Evolutionary conservation across 2,888 invertebrate species (phyloP).

Genomic region (Hypercompe scribonia): DNA sequence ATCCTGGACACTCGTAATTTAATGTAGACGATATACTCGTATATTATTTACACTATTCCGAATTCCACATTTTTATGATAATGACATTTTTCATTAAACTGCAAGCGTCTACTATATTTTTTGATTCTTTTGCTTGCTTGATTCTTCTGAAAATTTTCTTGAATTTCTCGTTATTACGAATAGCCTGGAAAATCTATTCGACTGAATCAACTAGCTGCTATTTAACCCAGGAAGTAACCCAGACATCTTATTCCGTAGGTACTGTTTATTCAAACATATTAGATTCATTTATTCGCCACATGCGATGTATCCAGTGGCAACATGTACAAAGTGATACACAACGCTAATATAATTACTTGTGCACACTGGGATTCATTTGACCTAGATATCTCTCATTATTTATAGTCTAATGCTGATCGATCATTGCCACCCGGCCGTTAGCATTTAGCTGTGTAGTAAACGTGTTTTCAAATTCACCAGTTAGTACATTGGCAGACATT

Average conservation of each 20-base stretch:
- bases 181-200: not conserved
- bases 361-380: conserved; percentile 39
- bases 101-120: no score
- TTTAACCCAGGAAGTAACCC: not conserved
- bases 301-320: conserved; percentile 27
- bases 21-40: no score
- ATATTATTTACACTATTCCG: no score
- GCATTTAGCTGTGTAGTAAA: conserved; percentile 62
- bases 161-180: not conserved
- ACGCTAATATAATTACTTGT: conserved; percentile 37
- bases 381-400: conserved; percentile 57
- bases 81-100: no score
- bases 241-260: not conserved
- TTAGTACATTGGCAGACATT: conserved; percentile 68
- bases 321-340: conserved; percentile 35
- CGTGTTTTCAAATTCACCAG: conserved; percentile 66
- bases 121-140: not conserved
- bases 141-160: not conserved
- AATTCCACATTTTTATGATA: no score
- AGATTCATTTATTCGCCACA: conserved; percentile 27
- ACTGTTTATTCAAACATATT: conserved; percentile 14
- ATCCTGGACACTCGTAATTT: no score
- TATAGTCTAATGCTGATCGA: conserved; percentile 57
- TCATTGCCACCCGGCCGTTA: conserved; percentile 72
- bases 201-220: not conserved